Evolutionary conservation across 1,140 invertebrate genomes (phyloP), one percentile per base, ranked within the genome.

Genomic region (Patella vulgata): DNA sequence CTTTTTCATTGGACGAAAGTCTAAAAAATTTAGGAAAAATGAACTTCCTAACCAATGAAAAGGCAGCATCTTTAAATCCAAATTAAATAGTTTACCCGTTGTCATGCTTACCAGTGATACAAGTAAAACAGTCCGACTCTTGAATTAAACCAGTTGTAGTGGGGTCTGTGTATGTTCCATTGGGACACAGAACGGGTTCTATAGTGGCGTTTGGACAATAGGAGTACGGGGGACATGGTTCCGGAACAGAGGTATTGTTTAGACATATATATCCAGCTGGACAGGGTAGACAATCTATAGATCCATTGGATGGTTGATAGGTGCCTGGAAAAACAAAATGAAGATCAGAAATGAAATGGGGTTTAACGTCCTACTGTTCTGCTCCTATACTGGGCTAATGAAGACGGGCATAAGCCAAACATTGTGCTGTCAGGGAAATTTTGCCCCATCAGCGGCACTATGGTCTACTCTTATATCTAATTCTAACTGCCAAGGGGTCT

Each of bases 191-290:
- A 12, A 70, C 63, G 0, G 79, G 78, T 11, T 68, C 51, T 0
- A 54, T 53, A 0, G 78, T 73, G 3, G 72, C 71, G 23, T 73
- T 63, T 3, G 78, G 78, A 66, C 80, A 82, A 65, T 77, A 82
- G n/a, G 64, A 65, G 57, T 72, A 77, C 2, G 65, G 55, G 23
- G 74, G 72, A 51, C 80, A 82, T 1, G 68, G 59, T n/a, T 70
- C 40, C 9, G 79, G 79, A 12, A 53, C 21, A 48, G 69, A 74
- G 19, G 74, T 77, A 63, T 80, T 81, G 17, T 47, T 42, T 12
- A 67, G 39, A 56, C 80, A 82, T 46, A 68, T 71, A 28, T 42
- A 77, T 0, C 80, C 80, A 27, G 58, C 67, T 31, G 79, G 73
- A 62, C 80, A 82, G 0, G 63, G 28, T 1, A 63, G n/a, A 67